Base-by-base conservation (phyloP, 2,888 invertebrate species). In the Eupithecia exiguata region DNA sequence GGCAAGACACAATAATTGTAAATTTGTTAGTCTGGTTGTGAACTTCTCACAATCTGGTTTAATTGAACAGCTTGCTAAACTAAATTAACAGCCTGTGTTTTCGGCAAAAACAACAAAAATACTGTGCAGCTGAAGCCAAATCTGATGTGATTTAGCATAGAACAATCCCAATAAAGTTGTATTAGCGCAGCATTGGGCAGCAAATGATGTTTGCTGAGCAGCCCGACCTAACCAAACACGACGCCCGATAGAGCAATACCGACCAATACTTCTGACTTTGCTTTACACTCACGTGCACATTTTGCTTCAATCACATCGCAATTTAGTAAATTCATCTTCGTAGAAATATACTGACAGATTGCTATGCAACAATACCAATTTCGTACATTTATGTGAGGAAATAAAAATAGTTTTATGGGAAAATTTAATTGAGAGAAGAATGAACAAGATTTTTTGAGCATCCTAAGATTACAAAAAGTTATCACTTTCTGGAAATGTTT, bases 141-240 rank as follows among this genome's bases (percentile, higher is more conserved):
- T 70, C 65, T 67, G n/a, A n/a, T 30, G 61, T 49, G 69, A 71
- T 73, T 79, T 79, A 82, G 77, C 81, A 80, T 81, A 76, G 80
- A 84, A 85, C 84, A 78, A 80, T 81, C 76, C 74, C 82, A 86
- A 87, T 86, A 87, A 87, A 87, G 87, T 84, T 84, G 84, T 86
- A 87, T 88, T 86, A 89, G 81, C 78, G 75, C 72, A 78, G 83
- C 84, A 84, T 85, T 81, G 84, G 84, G 82, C 79, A 77, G 87
- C 84, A 85, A 88, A 89, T 89, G 85, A 88, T 90, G 86, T 90
- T 89, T 89, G 86, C 85, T 75, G 74, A 85, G 85, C 84, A 81
- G 84, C 77, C 71, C 65, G 81, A 82, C 89, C 90, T 89, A 88
- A 85, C 80, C 83, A 87, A 90, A 90, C 89, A 89, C 75, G 76